Conservation (phyloP, 2,888 invertebrate genomes). For the Noctuana brunneofusca region DNA sequence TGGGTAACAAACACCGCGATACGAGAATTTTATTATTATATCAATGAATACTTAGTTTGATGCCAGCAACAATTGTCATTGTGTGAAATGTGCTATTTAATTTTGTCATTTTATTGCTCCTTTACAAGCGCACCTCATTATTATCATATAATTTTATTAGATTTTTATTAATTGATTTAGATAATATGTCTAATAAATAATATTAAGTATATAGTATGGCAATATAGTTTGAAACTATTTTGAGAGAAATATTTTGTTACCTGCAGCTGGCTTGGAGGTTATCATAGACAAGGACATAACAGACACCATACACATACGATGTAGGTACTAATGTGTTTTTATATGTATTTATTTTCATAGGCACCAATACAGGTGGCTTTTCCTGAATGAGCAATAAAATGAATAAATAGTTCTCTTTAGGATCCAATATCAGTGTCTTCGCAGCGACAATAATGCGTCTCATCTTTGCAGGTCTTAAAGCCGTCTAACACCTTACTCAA, state of each 20-base stretch:
- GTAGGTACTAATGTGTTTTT: conserved; percentile 54
- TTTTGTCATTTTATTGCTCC: conserved; percentile 34
- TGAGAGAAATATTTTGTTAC: conserved; percentile 61
- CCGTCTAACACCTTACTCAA: conserved; percentile 90
- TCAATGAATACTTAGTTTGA: neutral
- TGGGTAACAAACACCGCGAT: too few relatives aligned
- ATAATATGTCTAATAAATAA: neutral
- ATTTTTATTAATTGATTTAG: neutral
- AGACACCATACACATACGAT: conserved; percentile 53
- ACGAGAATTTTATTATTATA: neutral
- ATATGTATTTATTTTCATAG: conserved; percentile 41
- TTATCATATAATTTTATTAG: conserved; percentile 16
- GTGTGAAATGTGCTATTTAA: conserved; percentile 5
- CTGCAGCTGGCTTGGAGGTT: conserved; percentile 58
- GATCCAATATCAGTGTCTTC: neutral
- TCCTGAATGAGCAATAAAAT: conserved; percentile 34
- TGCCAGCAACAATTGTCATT: neutral
- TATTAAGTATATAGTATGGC: conserved; percentile 9
- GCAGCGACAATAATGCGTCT: conserved; percentile 5
- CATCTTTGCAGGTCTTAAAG: conserved; percentile 86
- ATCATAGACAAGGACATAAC: conserved; percentile 52
- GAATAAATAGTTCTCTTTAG: conserved; percentile 21
- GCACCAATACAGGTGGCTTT: conserved; percentile 32
- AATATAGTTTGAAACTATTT: conserved; percentile 42
- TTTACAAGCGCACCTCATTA: conserved; percentile 34